Evolutionary conservation across 1,140 invertebrate species (phyloP).

Genomic region (Apis laboriosa): DNA sequence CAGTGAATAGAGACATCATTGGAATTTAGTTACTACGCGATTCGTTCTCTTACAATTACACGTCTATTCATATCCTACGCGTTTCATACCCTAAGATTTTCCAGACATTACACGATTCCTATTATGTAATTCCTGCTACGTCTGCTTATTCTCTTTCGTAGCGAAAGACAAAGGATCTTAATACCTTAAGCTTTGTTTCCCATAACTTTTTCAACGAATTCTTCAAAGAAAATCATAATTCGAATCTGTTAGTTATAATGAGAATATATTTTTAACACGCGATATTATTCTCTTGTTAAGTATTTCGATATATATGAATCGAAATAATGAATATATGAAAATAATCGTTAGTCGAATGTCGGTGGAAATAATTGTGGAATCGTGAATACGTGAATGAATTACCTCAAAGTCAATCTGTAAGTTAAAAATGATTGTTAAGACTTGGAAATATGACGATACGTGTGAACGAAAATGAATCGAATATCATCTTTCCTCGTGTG

Average conservation of each 20-base stretch:
- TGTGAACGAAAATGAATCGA: too few relatives aligned
- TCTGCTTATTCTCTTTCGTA: constrained; percentile 37
- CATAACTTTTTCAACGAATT: constrained; percentile 15
- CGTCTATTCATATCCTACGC: not conserved
- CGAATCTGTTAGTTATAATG: not conserved
- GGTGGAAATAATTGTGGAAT: too few relatives aligned
- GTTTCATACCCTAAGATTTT: constrained; percentile 27
- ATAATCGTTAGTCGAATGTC: too few relatives aligned
- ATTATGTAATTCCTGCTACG: constrained; percentile 34
- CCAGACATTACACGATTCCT: constrained; percentile 25
- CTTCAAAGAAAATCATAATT: not conserved
- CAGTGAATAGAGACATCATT: not conserved
- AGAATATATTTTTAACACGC: not conserved
- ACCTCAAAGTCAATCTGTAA: too few relatives aligned
- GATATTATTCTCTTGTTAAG: not conserved
- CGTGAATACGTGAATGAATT: too few relatives aligned
- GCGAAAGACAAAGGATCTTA: constrained; percentile 14
- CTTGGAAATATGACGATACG: too few relatives aligned
- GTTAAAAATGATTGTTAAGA: too few relatives aligned
- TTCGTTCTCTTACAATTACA: constrained; percentile 17
- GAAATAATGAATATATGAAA: too few relatives aligned
- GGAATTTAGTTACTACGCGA: constrained; percentile 2
- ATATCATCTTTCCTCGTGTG: too few relatives aligned
- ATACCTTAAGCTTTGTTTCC: constrained; percentile 29
- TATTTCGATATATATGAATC: too few relatives aligned